These are phyloP conservation scores for Archivesica marissinica DNA, from an alignment of 1,140 invertebrate genomes.

Conservation along the genomic window DNA sequence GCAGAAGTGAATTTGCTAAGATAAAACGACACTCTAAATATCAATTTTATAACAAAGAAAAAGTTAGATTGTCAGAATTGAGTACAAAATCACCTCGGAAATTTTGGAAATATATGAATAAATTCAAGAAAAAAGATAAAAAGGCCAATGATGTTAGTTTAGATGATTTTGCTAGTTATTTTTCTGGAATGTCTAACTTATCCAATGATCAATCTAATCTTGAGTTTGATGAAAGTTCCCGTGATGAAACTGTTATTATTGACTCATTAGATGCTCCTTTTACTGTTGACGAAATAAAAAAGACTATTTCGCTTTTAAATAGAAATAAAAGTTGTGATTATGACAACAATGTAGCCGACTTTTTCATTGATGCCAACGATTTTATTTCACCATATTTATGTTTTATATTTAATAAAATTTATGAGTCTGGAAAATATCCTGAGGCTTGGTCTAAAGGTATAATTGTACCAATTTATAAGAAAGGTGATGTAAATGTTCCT, in stretches of 20 bases:
- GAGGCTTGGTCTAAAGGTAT: slow-evolving; percentile 34
- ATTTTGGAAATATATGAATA: slow-evolving; percentile 12
- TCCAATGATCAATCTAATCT: not conserved
- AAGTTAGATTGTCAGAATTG: not conserved
- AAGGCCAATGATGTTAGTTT: not conserved
- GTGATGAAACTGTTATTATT: not conserved
- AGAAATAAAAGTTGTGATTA: not conserved
- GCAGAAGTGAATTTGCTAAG: not conserved
- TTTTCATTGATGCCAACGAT: not conserved
- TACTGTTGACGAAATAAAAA: not conserved
- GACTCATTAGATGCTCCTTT: not conserved
- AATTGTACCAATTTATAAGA: slow-evolving; percentile 57
- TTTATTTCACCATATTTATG: not conserved
- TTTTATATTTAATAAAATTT: slow-evolving; percentile 37
- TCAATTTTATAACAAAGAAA: slow-evolving; percentile 8
- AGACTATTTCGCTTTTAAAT: not conserved
- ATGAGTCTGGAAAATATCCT: slow-evolving; percentile 29
- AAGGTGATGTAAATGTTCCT: slow-evolving; percentile 45
- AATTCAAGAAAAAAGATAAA: slow-evolving; percentile 11
- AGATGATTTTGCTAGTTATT: not conserved
- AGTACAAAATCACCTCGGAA: not conserved
- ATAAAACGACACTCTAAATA: not conserved
- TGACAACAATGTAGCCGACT: not conserved
- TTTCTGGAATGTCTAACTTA: not conserved
- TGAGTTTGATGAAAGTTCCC: not conserved